Evolutionary conservation across 2,113 vertebrate genomes (phyloP).

Genomic region (Collichthys lucidus): DNA sequence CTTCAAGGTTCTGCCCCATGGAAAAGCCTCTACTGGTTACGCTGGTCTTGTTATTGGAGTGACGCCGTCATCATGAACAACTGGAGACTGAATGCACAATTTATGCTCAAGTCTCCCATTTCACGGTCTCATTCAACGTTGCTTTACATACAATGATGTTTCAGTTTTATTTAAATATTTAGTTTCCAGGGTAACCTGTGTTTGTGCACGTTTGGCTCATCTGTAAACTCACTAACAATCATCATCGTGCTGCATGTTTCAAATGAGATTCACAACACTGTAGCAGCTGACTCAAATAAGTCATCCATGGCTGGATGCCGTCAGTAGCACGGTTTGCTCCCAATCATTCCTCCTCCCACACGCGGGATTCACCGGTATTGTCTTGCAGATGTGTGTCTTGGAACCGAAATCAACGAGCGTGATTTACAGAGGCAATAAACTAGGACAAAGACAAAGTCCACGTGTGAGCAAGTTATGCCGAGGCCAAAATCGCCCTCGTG

Average conservation of each 20-base stretch:
- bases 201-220: background rate
- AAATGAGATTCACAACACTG: background rate
- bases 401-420: background rate
- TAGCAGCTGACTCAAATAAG: background rate
- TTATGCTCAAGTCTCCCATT: background rate
- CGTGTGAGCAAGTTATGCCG: background rate
- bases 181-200: slow-evolving; percentile 52
- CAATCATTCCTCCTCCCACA: background rate
- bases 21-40: slow-evolving; percentile 4
- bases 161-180: slow-evolving; percentile 52
- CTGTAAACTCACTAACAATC: slow-evolving; percentile 5
- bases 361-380: background rate
- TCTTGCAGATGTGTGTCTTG: slow-evolving; percentile 20
- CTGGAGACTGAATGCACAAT: slow-evolving; percentile 2
- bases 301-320: background rate
- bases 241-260: slow-evolving; percentile 2
- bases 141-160: no score
- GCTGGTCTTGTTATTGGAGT: background rate
- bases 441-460: background rate
- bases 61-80: slow-evolving; percentile 6
- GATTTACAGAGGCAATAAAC: slow-evolving; percentile 3
- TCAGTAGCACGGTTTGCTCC: slow-evolving; percentile 16
- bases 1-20: background rate
- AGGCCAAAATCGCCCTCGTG: background rate
- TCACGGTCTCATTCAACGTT: background rate